These are phyloP conservation scores for Psix sp. DNA, from an alignment of 1,140 invertebrate genomes.

Conservation along the genomic window DNA sequence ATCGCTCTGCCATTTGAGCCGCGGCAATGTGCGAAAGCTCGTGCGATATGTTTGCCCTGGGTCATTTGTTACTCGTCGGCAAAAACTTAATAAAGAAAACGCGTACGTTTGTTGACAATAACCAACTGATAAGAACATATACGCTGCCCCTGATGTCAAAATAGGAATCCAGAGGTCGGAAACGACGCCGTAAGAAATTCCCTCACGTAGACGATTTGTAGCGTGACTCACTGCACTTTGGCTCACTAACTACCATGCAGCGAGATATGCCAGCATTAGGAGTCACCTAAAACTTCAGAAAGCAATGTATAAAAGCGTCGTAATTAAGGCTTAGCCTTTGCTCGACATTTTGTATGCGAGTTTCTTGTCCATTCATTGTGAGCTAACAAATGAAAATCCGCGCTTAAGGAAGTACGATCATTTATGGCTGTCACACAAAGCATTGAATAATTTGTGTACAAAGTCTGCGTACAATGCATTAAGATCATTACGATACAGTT, in stretches of 20 bases:
- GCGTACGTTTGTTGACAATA: conserved; percentile 62
- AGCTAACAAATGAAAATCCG: no score
- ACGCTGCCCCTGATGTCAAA: conserved; percentile 56
- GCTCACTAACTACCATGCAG: conserved; percentile 35
- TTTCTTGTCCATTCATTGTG: no score
- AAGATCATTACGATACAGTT: no score
- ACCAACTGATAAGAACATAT: conserved; percentile 66
- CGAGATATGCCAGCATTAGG: conserved; percentile 20
- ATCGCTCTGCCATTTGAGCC: conserved; percentile 22
- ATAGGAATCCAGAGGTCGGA: conserved; percentile 61
- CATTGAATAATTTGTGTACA: no score
- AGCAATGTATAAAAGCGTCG: conserved; percentile 28
- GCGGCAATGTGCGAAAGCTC: conserved; percentile 26
- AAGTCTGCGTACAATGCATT: no score
- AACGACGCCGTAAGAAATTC: conserved; percentile 69
- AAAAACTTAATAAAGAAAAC: conserved; percentile 68
- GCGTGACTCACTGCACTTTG: conserved; percentile 53
- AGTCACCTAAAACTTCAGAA: conserved; percentile 32
- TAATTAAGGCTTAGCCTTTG: conserved; percentile 46
- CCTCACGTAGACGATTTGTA: conserved; percentile 71
- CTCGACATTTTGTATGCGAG: conserved; percentile 22
- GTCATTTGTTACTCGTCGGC: conserved; percentile 32
- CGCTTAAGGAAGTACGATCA: no score
- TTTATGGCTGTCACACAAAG: no score
- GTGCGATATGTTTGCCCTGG: conserved; percentile 14